phyloP scores from a whole-genome alignment of 2,113 vertebrate genomes.

The Neotoma lepida region DNA sequence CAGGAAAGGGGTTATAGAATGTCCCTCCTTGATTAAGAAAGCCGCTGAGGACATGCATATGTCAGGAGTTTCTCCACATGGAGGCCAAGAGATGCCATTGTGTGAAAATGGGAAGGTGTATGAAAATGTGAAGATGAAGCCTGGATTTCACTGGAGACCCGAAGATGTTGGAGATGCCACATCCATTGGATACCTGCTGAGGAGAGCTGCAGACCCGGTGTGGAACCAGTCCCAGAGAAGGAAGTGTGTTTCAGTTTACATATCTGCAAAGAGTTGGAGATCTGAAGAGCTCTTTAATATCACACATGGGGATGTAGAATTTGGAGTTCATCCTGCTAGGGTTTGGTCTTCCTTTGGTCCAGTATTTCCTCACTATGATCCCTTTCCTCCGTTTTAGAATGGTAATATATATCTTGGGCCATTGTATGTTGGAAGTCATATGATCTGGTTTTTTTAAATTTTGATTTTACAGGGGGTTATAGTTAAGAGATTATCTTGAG shows the following conservation, averaged over 20 bases:
- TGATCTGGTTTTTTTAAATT: not conserved
- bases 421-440: not conserved
- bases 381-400: not conserved
- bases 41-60: no score
- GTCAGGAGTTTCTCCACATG: no score
- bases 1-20: no score
- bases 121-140: not conserved
- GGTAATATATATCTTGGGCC: not conserved
- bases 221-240: not conserved
- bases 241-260: no score
- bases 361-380: not conserved
- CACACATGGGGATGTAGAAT: no score
- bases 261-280: no score
- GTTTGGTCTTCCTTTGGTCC: not conserved
- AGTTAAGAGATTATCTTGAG: no score
- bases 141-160: not conserved
- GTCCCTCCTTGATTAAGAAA: no score
- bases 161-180: not conserved
- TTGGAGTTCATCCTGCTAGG: not conserved
- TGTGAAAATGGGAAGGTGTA: no score
- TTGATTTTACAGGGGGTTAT: no score
- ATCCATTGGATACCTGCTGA: not conserved
- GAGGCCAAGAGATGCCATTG: no score
- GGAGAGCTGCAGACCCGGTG: not conserved
- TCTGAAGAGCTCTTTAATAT: no score